Evolutionary conservation across 2,888 invertebrate genomes (phyloP), one percentile per base, ranked within the genome.

Genomic region (Nomada lathburiana): DNA sequence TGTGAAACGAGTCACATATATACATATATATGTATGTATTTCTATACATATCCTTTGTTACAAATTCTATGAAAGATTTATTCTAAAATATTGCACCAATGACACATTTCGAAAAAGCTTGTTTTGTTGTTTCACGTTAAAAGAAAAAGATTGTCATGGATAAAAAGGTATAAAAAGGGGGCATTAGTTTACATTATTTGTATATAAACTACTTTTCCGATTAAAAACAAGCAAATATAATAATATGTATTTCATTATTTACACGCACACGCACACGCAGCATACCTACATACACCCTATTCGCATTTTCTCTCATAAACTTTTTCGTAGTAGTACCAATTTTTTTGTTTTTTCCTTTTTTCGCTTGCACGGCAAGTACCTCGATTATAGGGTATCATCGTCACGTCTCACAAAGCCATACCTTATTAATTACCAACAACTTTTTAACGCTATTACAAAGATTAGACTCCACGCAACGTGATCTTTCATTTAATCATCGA

Each of bases 291-390:
- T 68, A 72, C 75, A 55, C 57, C 53, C 67, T 78, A 75, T 77
- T 68, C 36, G 79, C 65, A 67, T 74, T 72, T 84, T 63, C 29
- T 70, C 42, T 59, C 75, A 52, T 71, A 44, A 82, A 53, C 80
- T 82, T 72, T 82, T 74, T 81, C 62, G 55, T 65, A 82, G 76
- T 80, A 84, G 74, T 83, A 86, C 79, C 80, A 82, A 89, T 88
- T 57, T 20, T 55, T n/a, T 57, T 11, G n/a, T 57, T 26, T 20
- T 88, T 89, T 73, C 20, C 4, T 26, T 57, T 26, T 88, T 89
- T 73, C 88, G 81, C 91, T 92, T 92, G 90, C 91, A 91, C 86
- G 87, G 90, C 91, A 92, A 91, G 91, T 87, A 89, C 89, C 87
- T 88, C 84, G 86, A 83, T 77, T 85, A 77, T 82, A 77, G 84